Evolutionary conservation across 2,888 invertebrate genomes (phyloP).

Genomic region (Spilosoma lubricipeda): DNA sequence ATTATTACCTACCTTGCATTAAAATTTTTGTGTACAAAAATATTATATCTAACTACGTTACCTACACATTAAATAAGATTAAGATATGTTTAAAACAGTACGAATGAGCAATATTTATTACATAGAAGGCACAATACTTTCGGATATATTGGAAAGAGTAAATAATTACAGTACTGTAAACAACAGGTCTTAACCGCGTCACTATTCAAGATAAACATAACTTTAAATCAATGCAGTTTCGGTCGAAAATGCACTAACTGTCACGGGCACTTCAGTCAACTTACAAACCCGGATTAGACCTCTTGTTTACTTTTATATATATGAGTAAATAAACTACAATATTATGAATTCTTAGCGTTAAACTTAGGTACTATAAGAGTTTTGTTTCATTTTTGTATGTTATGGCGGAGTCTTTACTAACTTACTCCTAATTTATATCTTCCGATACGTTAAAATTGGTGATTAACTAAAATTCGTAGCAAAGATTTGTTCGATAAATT

Average conservation of each 20-base stretch:
- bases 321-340: constrained; percentile 42
- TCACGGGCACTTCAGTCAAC: background rate
- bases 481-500: constrained; percentile 70
- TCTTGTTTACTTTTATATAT: background rate
- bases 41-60: constrained; percentile 49
- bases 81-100: constrained; percentile 63
- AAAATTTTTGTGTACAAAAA: constrained; percentile 51
- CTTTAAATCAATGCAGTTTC: background rate
- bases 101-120: constrained; percentile 70
- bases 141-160: constrained; percentile 58
- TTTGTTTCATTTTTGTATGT: constrained; percentile 71
- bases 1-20: constrained; percentile 45
- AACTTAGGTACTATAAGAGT: constrained; percentile 63
- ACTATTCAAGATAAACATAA: background rate
- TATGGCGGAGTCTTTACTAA: constrained; percentile 81
- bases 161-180: constrained; percentile 27
- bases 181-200: background rate
- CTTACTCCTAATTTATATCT: constrained; percentile 70
- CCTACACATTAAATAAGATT: constrained; percentile 52
- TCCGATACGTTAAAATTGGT: constrained; percentile 61
- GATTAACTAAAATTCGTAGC: constrained; percentile 75
- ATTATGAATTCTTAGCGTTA: constrained; percentile 52
- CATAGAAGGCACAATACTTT: constrained; percentile 64
- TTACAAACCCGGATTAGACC: background rate
- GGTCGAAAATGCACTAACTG: constrained; percentile 3